A percentile compares a stretch with the other conserved stretches of the same genome.
These are phyloP conservation scores for Anarsia innoxiella DNA, from an alignment of 2,888 invertebrate genomes.

Conservation along the genomic window DNA sequence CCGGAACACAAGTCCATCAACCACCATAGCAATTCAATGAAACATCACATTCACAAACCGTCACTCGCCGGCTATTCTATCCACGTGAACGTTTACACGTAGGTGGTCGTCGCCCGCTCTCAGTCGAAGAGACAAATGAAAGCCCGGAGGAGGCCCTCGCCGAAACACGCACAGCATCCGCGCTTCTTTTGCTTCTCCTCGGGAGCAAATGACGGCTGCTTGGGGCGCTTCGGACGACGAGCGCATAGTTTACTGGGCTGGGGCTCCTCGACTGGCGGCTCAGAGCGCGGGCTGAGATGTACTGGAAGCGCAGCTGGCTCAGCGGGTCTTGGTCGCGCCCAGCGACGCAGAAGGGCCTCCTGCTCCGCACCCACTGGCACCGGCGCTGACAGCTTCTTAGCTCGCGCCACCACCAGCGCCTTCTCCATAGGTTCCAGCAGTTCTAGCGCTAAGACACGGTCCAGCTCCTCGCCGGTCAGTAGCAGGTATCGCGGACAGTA, in stretches of 20 bases:
- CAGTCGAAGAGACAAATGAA: slow-evolving; percentile 74
- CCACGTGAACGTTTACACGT: slow-evolving; percentile 11
- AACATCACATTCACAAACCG: too few species aligned
- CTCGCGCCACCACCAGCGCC: slow-evolving; percentile 56
- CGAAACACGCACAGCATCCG: slow-evolving; percentile 68
- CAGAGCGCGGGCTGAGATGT: slow-evolving; percentile 58
- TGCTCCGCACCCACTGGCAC: slow-evolving; percentile 65
- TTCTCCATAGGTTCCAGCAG: slow-evolving; percentile 65
- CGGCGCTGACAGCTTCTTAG: slow-evolving; percentile 56
- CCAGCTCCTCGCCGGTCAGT: slow-evolving; percentile 79
- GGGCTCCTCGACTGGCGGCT: slow-evolving; percentile 44
- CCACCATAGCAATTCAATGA: too few species aligned
- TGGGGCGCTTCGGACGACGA: slow-evolving; percentile 51
- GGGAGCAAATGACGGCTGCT: slow-evolving; percentile 57
- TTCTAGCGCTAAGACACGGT: slow-evolving; percentile 66
- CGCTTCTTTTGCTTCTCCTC: slow-evolving; percentile 48
- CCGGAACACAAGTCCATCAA: too few species aligned
- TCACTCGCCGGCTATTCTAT: too few species aligned
- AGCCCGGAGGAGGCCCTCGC: slow-evolving; percentile 65
- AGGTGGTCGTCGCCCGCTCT: slow-evolving; percentile 24
- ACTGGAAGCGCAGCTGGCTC: slow-evolving; percentile 62
- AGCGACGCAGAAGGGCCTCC: slow-evolving; percentile 55
- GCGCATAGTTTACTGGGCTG: slow-evolving; percentile 50
- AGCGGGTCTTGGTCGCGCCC: slow-evolving; percentile 57
- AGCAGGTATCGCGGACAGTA: slow-evolving; percentile 80